A percentile compares a stretch with the other conserved stretches of the same genome.
phyloP scores from a whole-genome alignment of 1,140 invertebrate species.

The Trachymyrmex cornetzi region DNA sequence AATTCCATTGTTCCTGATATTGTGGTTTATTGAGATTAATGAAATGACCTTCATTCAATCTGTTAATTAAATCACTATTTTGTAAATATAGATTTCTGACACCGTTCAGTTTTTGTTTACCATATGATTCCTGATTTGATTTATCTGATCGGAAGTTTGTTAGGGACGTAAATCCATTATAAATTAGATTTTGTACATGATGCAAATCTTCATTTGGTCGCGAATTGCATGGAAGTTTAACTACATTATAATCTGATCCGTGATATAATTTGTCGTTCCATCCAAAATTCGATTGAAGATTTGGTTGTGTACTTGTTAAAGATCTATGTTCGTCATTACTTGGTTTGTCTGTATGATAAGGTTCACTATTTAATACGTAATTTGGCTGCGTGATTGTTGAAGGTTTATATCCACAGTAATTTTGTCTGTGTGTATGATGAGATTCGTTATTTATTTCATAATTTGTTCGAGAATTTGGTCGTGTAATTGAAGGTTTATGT shows the following conservation, averaged over 20 bases:
- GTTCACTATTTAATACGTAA: background rate
- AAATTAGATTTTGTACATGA: background rate
- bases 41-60: background rate
- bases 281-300: background rate
- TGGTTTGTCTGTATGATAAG: background rate
- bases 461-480: background rate
- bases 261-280: background rate
- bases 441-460: conserved; percentile 11
- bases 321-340: background rate
- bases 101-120: background rate
- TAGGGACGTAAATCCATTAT: background rate
- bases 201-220: conserved; percentile 2
- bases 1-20: conserved; percentile 29
- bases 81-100: conserved; percentile 23
- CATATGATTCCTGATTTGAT: conserved; percentile 15
- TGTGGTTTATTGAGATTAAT: conserved; percentile 30
- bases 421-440: background rate
- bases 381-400: background rate
- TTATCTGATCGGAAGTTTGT: background rate
- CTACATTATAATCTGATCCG: conserved; percentile 2
- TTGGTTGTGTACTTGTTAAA: background rate
- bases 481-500: background rate
- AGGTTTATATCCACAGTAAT: background rate
- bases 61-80: conserved; percentile 8
- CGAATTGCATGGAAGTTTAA: background rate